Evolutionary conservation across 2,113 vertebrate species (phyloP), one percentile per base, ranked within the genome.

Genomic region (Phainopepla nitens): DNA sequence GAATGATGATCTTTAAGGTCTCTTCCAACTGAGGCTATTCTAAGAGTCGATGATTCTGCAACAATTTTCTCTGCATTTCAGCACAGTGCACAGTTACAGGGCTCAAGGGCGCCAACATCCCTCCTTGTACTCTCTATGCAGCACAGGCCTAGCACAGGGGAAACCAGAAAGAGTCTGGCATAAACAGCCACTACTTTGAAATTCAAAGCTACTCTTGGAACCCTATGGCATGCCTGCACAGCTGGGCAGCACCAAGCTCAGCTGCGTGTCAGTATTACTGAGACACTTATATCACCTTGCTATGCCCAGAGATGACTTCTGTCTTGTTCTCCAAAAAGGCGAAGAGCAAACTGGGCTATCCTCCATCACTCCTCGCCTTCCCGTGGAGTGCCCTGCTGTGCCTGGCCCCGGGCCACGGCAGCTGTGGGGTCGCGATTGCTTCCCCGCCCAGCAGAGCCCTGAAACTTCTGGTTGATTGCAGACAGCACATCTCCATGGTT

Each of bases 371-470:
- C 3, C 3, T 2, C 3, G 33, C 9, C 11, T 23, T 50, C 15
- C n/a, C 3, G 0, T 2, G 53, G 36, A 60, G 35, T 36, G 50
- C 78, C 29, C 21, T 29, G 60, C 41, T 7, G 20, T 39, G 15
- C n/a, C 19, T 24, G 31, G 49, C 41, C 20, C 13, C 0, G 0
- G 22, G 23, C 44, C 1, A 1, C 3, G 28, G 25, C 45, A 47
- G 28, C 72, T 36, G 39, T 1, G 0, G 31, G 25, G 31, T n/a
- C 35, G 17, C 0, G 0, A 36, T 0, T 61, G 7, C 41, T 53
- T 24, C 47, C 20, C 44, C 0, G 1, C 20, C 15, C 35, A 29
- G 28, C 69, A 33, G 19, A 31, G 41, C 44, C 41, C 47, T 65
- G 23, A 13, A n/a, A 13, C 41, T 57, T 64, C 58, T 27, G 51